Evolutionary conservation across 1,140 invertebrate species (phyloP), one percentile per base, ranked within the genome.

Genomic region (Heterodera carotae): DNA sequence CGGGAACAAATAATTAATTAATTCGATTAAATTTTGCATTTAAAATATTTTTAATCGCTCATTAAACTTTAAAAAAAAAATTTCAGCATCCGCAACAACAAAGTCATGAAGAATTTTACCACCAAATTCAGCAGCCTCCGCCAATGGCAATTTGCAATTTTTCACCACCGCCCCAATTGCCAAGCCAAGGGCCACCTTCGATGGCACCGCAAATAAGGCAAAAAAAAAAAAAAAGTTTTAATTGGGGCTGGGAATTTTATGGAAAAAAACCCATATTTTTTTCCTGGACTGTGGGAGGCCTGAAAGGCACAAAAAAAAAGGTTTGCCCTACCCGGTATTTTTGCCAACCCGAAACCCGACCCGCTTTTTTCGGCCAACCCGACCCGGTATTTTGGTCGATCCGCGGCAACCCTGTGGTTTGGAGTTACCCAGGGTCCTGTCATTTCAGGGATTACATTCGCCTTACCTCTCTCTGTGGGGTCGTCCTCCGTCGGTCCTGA

Each of bases 91-190:
- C 36, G 31, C n/a, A 59, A 22, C 71, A 60, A 56, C 71, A 74
- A 74, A 43, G n/a, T 29, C 25, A 70, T 31, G 59, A 70, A 18
- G 39, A 33, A 4, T 31, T 31, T 56, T 59, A 56, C 31, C 22
- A 33, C 27, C 64, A 62, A 74, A 36, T 74, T 74, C 71, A 74
- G 3, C 71, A 12, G 33, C 33, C 27, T 6, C 56, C 71, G 25
- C 48, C 64, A 22, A 29, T 74, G 36, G 25, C 71, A 33, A 43
- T 33, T 27, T 33, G 39, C 36, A 74, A 22, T 62, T 74, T 74
- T 34, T 74, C 71, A 8, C 71, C 71, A 8, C 71, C 71, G 59
- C 71, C 71, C 36, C 62, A 66, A 66, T 29, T 66, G 62, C 62
- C 62, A 6, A 18, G 15, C 36, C 34, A 62, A 29, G 64, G 27